Evolutionary conservation across 2,888 invertebrate species (phyloP).

Genomic region (Copidosoma aretas): DNA sequence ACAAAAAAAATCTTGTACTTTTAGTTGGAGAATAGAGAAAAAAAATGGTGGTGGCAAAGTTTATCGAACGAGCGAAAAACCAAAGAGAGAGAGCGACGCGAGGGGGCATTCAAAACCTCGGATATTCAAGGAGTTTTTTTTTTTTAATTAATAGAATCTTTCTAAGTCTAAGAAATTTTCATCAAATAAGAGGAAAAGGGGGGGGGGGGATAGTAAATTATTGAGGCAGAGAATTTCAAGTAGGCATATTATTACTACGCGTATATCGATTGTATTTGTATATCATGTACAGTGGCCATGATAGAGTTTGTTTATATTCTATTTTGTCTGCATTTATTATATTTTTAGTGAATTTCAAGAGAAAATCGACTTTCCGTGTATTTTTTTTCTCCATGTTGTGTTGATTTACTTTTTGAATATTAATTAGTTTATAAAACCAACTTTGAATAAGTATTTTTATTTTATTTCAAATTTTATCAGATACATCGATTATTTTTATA

Average conservation of each 20-base stretch:
- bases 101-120: conserved; percentile 41
- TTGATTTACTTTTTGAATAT: conserved; percentile 7
- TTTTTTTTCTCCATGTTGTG: conserved; percentile 4
- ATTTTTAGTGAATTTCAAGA: conserved; percentile 14
- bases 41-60: conserved; percentile 29
- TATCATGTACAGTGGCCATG: conserved; percentile 54
- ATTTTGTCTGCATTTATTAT: conserved; percentile 38
- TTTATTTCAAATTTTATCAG: not conserved
- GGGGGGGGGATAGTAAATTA: conserved; percentile 24
- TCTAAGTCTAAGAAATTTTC: conserved; percentile 38
- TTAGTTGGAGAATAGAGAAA: conserved; percentile 6
- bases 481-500: not conserved
- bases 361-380: conserved; percentile 10
- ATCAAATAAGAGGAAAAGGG: conserved; percentile 38
- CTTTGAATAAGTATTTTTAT: not conserved
- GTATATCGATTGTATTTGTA: conserved; percentile 50
- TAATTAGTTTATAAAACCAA: conserved; percentile 15
- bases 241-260: conserved; percentile 32
- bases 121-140: conserved; percentile 23
- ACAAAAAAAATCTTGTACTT: conserved; percentile 17
- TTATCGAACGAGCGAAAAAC: conserved; percentile 36
- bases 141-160: conserved; percentile 9
- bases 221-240: conserved; percentile 25
- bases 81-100: conserved; percentile 38
- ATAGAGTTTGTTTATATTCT: conserved; percentile 42